These are phyloP conservation scores for Colossoma macropomum DNA, from an alignment of 2,113 vertebrate genomes.

Conservation along the genomic window DNA sequence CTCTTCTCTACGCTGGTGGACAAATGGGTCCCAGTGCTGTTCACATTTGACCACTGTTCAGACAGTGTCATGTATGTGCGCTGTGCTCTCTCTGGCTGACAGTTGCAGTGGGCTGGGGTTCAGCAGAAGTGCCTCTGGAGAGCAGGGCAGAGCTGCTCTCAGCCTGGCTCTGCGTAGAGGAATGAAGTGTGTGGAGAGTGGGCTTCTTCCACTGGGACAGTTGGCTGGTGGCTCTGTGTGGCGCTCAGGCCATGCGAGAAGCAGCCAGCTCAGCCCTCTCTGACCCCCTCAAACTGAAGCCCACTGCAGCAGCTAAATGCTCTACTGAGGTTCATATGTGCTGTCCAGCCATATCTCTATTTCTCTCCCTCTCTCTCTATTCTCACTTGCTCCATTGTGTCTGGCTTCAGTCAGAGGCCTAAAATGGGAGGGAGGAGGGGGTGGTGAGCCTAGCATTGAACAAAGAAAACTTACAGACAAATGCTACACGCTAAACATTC, in stretches of 20 bases:
- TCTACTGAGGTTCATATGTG: slow-evolving; percentile 35
- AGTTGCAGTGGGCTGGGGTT: slow-evolving; percentile 52
- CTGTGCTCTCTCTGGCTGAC: slow-evolving; percentile 52
- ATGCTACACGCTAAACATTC: background rate
- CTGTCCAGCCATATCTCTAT: slow-evolving; percentile 45
- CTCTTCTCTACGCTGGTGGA: slow-evolving; percentile 64
- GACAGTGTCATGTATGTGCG: slow-evolving; percentile 36
- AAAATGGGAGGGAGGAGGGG: background rate
- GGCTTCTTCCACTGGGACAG: slow-evolving; percentile 49
- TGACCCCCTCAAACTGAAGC: slow-evolving; percentile 75
- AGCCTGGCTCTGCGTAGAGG: slow-evolving; percentile 29
- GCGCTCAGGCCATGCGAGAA: slow-evolving; percentile 68
- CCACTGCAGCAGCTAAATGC: slow-evolving; percentile 30
- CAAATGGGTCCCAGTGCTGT: slow-evolving; percentile 65
- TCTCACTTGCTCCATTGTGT: slow-evolving; percentile 14
- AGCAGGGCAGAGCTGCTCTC: slow-evolving; percentile 42
- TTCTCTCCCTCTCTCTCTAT: slow-evolving; percentile 21
- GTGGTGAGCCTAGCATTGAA: slow-evolving; percentile 5
- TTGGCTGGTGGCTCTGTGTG: slow-evolving; percentile 39
- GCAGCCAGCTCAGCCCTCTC: slow-evolving; percentile 64
- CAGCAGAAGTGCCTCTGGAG: slow-evolving; percentile 50
- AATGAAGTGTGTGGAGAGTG: slow-evolving; percentile 39
- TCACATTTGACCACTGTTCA: slow-evolving; percentile 46
- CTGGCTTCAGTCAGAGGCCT: slow-evolving; percentile 10
- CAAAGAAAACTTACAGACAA: background rate